phyloP scores from a whole-genome alignment of 2,113 vertebrate species.

The Heterochromis multidens region DNA sequence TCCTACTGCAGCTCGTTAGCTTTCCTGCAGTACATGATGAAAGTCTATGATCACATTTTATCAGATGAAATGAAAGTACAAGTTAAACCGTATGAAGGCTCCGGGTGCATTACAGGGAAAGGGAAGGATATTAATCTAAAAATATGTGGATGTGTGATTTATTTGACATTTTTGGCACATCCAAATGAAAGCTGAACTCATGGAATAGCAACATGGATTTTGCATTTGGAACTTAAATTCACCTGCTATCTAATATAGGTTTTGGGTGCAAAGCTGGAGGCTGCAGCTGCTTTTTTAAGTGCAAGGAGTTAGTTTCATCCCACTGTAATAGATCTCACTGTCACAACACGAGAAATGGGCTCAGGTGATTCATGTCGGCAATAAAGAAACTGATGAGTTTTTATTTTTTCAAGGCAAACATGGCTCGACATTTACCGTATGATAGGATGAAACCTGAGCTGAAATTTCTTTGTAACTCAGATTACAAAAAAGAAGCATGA shows the following conservation, averaged over 20 bases:
- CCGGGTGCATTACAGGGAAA: not conserved
- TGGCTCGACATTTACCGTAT: not conserved
- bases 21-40: not conserved
- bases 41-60: slow-evolving; percentile 20
- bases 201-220: not conserved
- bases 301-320: slow-evolving; percentile 21
- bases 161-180: not conserved
- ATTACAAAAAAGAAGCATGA: slow-evolving; percentile 17
- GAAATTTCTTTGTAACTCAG: slow-evolving; percentile 6
- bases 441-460: not conserved
- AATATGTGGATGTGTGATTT: slow-evolving; percentile 12
- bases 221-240: not conserved
- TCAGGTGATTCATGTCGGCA: slow-evolving; percentile 48
- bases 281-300: slow-evolving; percentile 17
- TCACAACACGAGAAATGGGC: slow-evolving; percentile 31
- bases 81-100: not conserved
- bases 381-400: slow-evolving; percentile 37
- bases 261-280: not conserved
- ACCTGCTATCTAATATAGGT: not conserved
- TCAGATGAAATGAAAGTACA: slow-evolving; percentile 4
- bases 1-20: not conserved
- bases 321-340: slow-evolving; percentile 41
- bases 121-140: not conserved
- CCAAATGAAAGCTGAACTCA: not conserved
- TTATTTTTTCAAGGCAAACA: slow-evolving; percentile 32